Conservation (phyloP, 2,113 vertebrate genomes). For the Etheostoma cragini region DNA sequence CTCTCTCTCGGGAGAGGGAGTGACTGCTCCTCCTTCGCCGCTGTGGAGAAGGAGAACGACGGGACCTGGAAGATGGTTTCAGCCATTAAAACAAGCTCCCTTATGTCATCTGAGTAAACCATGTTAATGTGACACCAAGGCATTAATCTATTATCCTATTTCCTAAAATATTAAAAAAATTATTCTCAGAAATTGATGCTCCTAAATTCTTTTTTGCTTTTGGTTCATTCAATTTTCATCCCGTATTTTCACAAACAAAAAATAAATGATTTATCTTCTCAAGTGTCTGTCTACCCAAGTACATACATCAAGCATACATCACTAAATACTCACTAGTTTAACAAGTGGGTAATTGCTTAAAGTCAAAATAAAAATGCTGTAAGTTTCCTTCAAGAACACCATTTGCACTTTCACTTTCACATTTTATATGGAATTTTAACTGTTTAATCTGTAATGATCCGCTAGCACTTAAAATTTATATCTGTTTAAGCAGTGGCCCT, state of each 20-base stretch:
- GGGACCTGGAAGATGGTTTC: constrained; percentile 56
- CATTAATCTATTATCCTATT: neutral
- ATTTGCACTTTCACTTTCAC: neutral
- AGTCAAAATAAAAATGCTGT: too few relatives aligned
- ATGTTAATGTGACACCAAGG: neutral
- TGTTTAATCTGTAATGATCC: too few relatives aligned
- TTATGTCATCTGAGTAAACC: neutral
- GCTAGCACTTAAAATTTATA: too few relatives aligned
- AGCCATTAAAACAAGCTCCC: neutral
- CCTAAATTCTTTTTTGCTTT: neutral
- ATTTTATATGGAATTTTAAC: too few relatives aligned
- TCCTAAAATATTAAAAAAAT: neutral
- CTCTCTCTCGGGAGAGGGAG: constrained; percentile 75
- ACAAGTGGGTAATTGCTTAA: too few relatives aligned
- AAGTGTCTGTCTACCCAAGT: too few relatives aligned
- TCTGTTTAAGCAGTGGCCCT: too few relatives aligned
- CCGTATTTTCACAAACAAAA: too few relatives aligned
- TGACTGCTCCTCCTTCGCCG: constrained; percentile 67
- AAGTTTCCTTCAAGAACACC: neutral
- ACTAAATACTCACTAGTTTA: too few relatives aligned
- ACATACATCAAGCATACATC: too few relatives aligned
- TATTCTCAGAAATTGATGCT: neutral
- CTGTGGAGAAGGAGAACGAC: constrained; percentile 74
- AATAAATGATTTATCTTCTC: too few relatives aligned
- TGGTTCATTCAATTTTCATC: too few relatives aligned